Percentiles rank a stretch among this genome's conserved stretches.
Conservation (phyloP, 2,113 vertebrate genomes). For the Rhynchomys soricoides region DNA sequence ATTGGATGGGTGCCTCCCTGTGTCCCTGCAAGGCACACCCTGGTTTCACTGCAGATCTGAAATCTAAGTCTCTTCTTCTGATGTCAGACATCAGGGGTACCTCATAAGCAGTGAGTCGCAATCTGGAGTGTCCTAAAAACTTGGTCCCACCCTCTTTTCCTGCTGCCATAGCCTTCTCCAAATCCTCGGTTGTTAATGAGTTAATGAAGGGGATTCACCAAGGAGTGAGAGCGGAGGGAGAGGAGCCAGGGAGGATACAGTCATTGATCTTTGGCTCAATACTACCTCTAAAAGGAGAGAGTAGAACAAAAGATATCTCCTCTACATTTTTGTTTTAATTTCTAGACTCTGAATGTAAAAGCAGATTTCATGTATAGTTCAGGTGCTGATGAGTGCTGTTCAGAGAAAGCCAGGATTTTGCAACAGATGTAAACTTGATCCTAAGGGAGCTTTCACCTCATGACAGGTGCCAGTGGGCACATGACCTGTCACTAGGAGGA, state of each 20-base stretch:
- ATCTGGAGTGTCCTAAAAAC: neutral
- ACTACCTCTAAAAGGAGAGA: neutral
- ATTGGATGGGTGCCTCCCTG: constrained; percentile 58
- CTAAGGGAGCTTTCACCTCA: neutral
- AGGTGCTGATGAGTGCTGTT: neutral
- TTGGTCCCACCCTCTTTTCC: neutral
- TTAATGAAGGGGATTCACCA: neutral
- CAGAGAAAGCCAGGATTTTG: neutral
- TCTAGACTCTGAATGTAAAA: neutral
- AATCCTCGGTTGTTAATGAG: neutral
- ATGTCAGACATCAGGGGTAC: constrained; percentile 29
- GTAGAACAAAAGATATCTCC: neutral
- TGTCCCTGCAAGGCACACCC: constrained; percentile 41
- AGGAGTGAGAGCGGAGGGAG: neutral
- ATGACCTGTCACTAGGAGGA: neutral
- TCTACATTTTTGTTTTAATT: neutral
- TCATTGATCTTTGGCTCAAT: neutral
- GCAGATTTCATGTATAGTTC: neutral
- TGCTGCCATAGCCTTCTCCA: neutral
- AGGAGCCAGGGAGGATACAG: neutral
- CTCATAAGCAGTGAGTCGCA: neutral
- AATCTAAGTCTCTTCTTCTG: constrained; percentile 57
- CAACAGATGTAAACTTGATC: neutral
- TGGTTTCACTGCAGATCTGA: constrained; percentile 72
- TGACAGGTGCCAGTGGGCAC: neutral